Conservation (phyloP, 1,140 invertebrate species). For the Scaptomyza pallida region DNA sequence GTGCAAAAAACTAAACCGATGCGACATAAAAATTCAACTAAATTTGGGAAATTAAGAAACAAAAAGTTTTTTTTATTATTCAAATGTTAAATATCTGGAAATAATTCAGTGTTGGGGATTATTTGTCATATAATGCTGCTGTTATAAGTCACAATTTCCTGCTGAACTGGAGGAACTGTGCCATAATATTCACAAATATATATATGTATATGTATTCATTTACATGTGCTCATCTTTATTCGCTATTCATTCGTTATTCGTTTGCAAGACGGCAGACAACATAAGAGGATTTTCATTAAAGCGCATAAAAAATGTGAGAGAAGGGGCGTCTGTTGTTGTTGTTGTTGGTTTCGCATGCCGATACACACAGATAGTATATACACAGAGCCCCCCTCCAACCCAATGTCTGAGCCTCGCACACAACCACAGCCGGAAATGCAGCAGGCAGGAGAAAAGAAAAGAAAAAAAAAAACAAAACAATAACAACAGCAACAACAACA, state of each 20-base stretch:
- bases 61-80: no score
- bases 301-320: constrained; percentile 68
- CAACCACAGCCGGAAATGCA: constrained; percentile 65
- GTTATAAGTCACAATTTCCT: constrained; percentile 25
- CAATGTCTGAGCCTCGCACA: constrained; percentile 12
- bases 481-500: no score
- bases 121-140: not conserved
- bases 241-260: constrained; percentile 11
- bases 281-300: constrained; percentile 81
- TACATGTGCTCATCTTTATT: constrained; percentile 44
- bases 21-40: no score
- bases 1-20: no score
- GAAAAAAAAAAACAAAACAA: constrained; percentile 34
- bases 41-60: no score
- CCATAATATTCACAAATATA: not conserved
- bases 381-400: constrained; percentile 4
- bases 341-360: constrained; percentile 52
- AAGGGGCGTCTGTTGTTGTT: constrained; percentile 38
- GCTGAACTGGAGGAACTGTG: not conserved
- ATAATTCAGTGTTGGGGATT: constrained; percentile 7
- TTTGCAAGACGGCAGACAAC: constrained; percentile 39
- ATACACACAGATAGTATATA: not conserved
- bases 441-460: constrained; percentile 36
- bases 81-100: no score
- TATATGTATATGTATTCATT: constrained; percentile 3